Percentiles rank a stretch among this genome's conserved stretches.
Conservation (phyloP, 2,113 vertebrate genomes). For the Hydrolagus affinis region DNA sequence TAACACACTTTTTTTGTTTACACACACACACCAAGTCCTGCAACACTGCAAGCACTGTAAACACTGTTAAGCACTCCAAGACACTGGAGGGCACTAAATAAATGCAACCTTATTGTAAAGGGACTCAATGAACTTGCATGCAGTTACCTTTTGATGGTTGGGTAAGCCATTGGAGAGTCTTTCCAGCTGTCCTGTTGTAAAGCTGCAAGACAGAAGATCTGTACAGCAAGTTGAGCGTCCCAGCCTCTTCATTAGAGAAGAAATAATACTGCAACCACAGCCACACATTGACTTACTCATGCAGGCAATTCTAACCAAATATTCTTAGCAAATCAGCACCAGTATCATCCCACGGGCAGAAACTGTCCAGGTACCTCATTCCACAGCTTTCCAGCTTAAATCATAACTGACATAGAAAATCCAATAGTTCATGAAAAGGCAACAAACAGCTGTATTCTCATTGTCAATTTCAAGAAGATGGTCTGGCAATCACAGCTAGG, state of each 20-base stretch:
- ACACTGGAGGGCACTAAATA: conserved; percentile 38
- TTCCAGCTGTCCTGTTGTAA: conserved; percentile 89
- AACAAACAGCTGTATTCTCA: conserved; percentile 39
- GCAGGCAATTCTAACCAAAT: conserved; percentile 9
- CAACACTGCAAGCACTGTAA: not conserved
- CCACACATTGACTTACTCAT: conserved; percentile 91
- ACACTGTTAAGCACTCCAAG: not conserved
- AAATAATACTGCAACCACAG: conserved; percentile 95
- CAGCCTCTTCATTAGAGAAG: conserved; percentile 97
- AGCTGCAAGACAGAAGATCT: conserved; percentile 82
- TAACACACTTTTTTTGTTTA: conserved; percentile 1
- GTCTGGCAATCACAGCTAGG: conserved; percentile 23
- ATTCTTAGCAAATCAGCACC: conserved; percentile 46
- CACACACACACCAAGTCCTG: not conserved
- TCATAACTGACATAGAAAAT: conserved; percentile 46
- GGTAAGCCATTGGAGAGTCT: conserved; percentile 77
- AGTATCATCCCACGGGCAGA: conserved; percentile 53
- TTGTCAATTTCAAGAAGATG: conserved; percentile 26
- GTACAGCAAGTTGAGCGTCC: conserved; percentile 90
- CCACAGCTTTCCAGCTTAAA: conserved; percentile 55
- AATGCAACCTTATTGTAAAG: conserved; percentile 45
- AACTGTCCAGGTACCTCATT: conserved; percentile 58
- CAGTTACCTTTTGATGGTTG: conserved; percentile 81
- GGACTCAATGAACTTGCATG: conserved; percentile 51
- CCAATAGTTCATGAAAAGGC: conserved; percentile 38